These are phyloP conservation scores for Malthinus flaveolus DNA, from an alignment of 2,888 invertebrate genomes.

Conservation along the genomic window DNA sequence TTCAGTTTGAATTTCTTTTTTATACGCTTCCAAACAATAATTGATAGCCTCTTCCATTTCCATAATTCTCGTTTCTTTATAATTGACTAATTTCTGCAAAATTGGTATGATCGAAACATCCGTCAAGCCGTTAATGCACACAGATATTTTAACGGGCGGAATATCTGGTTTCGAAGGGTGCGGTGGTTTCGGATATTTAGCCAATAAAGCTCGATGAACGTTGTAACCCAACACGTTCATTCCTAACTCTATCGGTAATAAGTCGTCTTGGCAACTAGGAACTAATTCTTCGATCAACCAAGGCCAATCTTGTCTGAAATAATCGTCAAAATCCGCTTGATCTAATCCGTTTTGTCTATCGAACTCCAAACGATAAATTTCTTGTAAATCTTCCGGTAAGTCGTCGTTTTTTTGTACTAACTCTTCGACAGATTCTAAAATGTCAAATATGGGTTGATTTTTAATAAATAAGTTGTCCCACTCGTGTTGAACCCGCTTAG, in stretches of 20 bases:
- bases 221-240: conserved; percentile 48
- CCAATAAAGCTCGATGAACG: conserved; percentile 45
- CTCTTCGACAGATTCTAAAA: conserved; percentile 54
- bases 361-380: conserved; percentile 56
- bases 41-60: conserved; percentile 57
- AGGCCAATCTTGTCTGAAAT: conserved; percentile 58
- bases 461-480: conserved; percentile 63
- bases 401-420: conserved; percentile 44
- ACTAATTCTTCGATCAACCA: conserved; percentile 59
- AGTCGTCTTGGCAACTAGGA: conserved; percentile 53
- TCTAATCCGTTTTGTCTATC: conserved; percentile 60
- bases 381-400: conserved; percentile 52
- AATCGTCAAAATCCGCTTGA: conserved; percentile 61
- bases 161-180: conserved; percentile 40
- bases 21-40: conserved; percentile 60
- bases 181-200: conserved; percentile 47
- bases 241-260: conserved; percentile 37
- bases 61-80: conserved; percentile 43
- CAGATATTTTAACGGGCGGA: conserved; percentile 41
- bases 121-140: conserved; percentile 45
- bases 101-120: conserved; percentile 40
- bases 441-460: conserved; percentile 60
- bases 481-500: conserved; percentile 57
- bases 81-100: conserved; percentile 43
- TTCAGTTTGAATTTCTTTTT: conserved; percentile 57